Base-by-base conservation (phyloP, 1,140 invertebrate genomes). In the Chymomyza costata region DNA sequence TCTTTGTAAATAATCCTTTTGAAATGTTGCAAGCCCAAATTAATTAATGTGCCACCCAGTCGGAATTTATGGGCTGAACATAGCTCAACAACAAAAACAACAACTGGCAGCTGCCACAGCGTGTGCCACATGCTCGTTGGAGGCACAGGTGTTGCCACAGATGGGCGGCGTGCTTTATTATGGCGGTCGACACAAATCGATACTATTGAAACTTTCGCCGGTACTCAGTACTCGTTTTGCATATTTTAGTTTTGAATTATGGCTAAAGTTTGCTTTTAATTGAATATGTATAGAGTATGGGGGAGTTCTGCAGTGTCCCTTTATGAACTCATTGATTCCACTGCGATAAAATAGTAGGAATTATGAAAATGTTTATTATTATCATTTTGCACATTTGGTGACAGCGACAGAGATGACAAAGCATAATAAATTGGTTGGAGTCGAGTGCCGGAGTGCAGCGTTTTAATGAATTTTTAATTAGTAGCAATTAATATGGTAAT, bases 401-500 rank as follows among this genome's bases (percentile, higher is more conserved):
- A 64, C 25, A 54, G 51, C 57, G 56, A 30, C 47, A 14, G 44
- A 80, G 73, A 81, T 80, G 73, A 80, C 73, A 80, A 80, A 80
- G 73, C 73, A 80, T 80, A 80, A 80, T 80, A 80, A 80, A 80
- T 80, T 54, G 56, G 49, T 25, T 25, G 49, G 1, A 41, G 21
- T 40, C 31, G 39, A 3, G 15, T 21, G 49, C 3, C 43, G 43
- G 28, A 41, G 19, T 48, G 63, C 55, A 71, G 59, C 52, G 55
- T 65, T 80, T 73, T 80, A 80, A 80, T 80, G 73, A 60, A 80
- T 81, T 80, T 80, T 80, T 80, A 80, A 80, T 80, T 80, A 80
- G 73, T 80, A 57, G 64, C 64, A 80, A 80, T 80, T 80, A 80
- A 80, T 80, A 80, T 80, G 73, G 73, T 80, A 80, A 80, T 80